Percentiles rank a stretch among this genome's conserved stretches.
These are phyloP conservation scores for Regulus satrapa DNA, from an alignment of 2,113 vertebrate species.

Conservation along the genomic window DNA sequence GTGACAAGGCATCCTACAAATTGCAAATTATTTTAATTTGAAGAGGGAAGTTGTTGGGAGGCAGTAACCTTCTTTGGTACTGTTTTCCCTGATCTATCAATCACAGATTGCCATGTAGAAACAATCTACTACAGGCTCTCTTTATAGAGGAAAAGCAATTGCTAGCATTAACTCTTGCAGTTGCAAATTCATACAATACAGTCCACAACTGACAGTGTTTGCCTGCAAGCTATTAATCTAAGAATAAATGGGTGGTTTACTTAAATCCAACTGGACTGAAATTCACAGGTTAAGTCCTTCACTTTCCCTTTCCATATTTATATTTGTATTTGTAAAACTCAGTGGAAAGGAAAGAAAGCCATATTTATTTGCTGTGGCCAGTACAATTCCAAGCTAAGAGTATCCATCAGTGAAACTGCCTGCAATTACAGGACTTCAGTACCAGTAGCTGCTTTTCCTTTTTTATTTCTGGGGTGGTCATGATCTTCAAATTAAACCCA, in stretches of 20 bases:
- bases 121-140: slow-evolving; percentile 22
- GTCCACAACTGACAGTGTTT: neutral
- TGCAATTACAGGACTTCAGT: neutral
- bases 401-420: neutral
- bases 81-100: slow-evolving; percentile 60
- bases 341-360: neutral
- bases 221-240: neutral
- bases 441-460: neutral
- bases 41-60: slow-evolving; percentile 15
- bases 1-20: slow-evolving; percentile 32
- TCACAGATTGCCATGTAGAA: slow-evolving; percentile 48
- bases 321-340: neutral
- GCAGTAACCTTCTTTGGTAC: slow-evolving; percentile 54
- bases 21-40: slow-evolving; percentile 49
- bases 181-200: slow-evolving; percentile 47
- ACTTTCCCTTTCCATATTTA: neutral
- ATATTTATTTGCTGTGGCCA: neutral
- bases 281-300: neutral
- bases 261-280: neutral
- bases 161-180: slow-evolving; percentile 50
- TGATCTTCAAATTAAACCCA: neutral
- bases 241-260: neutral
- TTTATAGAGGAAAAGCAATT: slow-evolving; percentile 44
- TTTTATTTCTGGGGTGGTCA: neutral
- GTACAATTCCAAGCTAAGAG: neutral